These are phyloP conservation scores for Holothuria scabra DNA, from an alignment of 53 echinoderm and acorn worm species.

Conservation along the genomic window DNA sequence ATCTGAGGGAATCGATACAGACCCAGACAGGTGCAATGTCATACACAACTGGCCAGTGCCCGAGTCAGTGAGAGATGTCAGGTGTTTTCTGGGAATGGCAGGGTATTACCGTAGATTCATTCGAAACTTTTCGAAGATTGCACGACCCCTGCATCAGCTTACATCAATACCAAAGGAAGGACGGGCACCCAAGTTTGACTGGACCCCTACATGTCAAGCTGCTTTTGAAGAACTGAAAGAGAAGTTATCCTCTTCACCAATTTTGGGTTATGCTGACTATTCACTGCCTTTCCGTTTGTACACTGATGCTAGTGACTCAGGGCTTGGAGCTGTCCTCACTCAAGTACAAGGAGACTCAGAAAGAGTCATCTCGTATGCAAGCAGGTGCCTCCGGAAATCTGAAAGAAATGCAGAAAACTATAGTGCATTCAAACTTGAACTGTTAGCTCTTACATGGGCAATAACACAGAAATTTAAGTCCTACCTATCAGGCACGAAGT, in stretches of 20 bases:
- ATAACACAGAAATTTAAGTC: slow-evolving; percentile 60
- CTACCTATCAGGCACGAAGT: slow-evolving; percentile 45
- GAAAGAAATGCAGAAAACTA: slow-evolving; percentile 52
- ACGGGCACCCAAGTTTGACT: too few relatives aligned
- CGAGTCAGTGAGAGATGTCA: slow-evolving; percentile 50
- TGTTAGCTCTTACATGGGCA: slow-evolving; percentile 42
- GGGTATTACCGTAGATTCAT: slow-evolving; percentile 71
- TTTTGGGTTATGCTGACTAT: too few relatives aligned
- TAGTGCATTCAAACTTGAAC: slow-evolving; percentile 60
- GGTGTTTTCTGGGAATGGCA: slow-evolving; percentile 67
- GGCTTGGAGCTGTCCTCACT: too few relatives aligned
- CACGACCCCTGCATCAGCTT: slow-evolving; percentile 51
- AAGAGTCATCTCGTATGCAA: slow-evolving; percentile 44
- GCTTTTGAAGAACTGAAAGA: too few relatives aligned
- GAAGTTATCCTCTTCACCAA: too few relatives aligned
- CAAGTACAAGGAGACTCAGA: too few relatives aligned
- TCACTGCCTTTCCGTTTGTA: too few relatives aligned
- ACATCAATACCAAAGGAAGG: too few relatives aligned
- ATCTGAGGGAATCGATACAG: too few relatives aligned
- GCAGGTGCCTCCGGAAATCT: slow-evolving; percentile 23
- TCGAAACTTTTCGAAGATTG: slow-evolving; percentile 50
- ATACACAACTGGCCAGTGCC: slow-evolving; percentile 63
- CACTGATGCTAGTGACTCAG: too few relatives aligned
- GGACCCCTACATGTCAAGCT: too few relatives aligned
- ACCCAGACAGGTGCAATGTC: not conserved